Evolutionary conservation across 2,888 invertebrate genomes (phyloP), one percentile per base, ranked within the genome.

Genomic region (Teleiodes luculella): DNA sequence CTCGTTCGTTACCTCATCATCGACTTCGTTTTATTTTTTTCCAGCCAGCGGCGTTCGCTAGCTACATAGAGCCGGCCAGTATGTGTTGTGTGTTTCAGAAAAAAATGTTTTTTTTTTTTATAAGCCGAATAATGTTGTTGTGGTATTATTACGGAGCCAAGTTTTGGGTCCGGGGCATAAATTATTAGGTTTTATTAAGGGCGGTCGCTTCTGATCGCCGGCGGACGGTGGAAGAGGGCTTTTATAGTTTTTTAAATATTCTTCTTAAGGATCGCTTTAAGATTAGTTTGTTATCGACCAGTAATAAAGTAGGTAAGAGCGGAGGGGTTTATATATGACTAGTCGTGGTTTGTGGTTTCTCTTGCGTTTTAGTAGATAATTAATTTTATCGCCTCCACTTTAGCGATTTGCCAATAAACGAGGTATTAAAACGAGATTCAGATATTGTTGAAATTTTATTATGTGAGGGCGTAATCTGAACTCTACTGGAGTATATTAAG

Each of bases 1-100:
- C 83, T 83, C 84, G 84, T 84, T 86, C 86, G 88, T 87, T 87
- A 85, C 87, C 86, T 87, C 87, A 87, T 86, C 86, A 81, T 80
- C 78, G 80, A 75, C 70, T 81, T 83, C 76, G 78, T 82, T 81
- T 77, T 81, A 76, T 70, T 66, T 84, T 84, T 81, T 80, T 76
- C 59, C 58, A 74, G 68, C 75, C 74, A 61, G 77, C 78, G 71
- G 70, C 73, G 64, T 63, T 66, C 76, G 76, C 84, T 83, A 85
- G 83, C 74, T 79, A 85, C 84, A 86, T 82, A 86, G 83, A 85
- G 39, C 18, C 81, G 71, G 74, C 65, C 66, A 63, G 50, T 67
- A 68, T 66, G 59, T 65, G 60, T 33, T 33, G 68, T 61, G 24
- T 24, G 67, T 67, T 71, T 69, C 68, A 69, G 63, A 64, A 68